Percentiles rank a stretch among this genome's conserved stretches.
These are phyloP conservation scores for Neosilurus mollespiculum DNA, from an alignment of 2,797 vertebrate species.

Conservation along the genomic window DNA sequence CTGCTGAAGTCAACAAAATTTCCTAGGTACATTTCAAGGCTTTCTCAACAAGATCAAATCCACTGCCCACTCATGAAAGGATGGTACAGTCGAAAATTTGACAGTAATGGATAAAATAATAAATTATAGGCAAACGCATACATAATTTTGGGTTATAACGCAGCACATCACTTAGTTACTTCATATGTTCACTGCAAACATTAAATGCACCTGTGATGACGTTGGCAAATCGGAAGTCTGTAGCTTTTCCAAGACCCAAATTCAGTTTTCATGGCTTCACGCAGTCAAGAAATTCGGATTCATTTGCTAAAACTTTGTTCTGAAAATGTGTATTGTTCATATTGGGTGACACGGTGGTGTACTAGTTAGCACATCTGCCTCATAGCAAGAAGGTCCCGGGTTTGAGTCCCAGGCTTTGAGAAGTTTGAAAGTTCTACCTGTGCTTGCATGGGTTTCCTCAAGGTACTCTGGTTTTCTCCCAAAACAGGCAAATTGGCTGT, in stretches of 20 bases:
- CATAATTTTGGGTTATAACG: background rate
- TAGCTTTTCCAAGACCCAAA: background rate
- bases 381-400: too few species aligned
- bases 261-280: background rate
- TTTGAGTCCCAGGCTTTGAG: too few species aligned
- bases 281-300: background rate
- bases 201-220: background rate
- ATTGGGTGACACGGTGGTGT: too few species aligned
- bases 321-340: background rate
- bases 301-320: background rate
- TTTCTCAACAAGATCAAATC: background rate
- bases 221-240: background rate
- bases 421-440: too few species aligned
- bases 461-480: too few species aligned
- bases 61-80: background rate
- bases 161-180: background rate
- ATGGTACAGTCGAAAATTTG: constrained; percentile 9
- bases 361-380: too few species aligned
- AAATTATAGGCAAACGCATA: background rate
- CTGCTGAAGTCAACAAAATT: constrained; percentile 27
- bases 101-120: background rate
- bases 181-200: background rate
- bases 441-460: too few species aligned
- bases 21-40: constrained; percentile 4
- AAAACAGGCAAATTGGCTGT: too few species aligned